Conservation (phyloP, 2,113 vertebrate genomes). For the Charina bottae region DNA sequence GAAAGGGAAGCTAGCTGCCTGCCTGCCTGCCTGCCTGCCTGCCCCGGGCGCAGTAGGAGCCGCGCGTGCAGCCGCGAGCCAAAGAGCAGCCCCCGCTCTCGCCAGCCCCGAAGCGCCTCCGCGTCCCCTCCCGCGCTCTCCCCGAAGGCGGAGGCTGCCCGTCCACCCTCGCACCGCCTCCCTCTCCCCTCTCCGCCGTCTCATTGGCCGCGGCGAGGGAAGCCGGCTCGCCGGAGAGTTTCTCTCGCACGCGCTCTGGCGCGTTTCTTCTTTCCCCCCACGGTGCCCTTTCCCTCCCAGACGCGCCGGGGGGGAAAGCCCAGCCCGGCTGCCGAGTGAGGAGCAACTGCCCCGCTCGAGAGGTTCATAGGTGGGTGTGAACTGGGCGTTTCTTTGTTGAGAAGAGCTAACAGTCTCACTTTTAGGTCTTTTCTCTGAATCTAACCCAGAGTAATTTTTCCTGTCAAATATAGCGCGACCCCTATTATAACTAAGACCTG, state of each 20-base stretch:
- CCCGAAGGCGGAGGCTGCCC: background rate
- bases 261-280: background rate
- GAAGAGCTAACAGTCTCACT: background rate
- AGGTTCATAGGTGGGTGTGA: background rate
- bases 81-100: rapidly evolving
- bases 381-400: background rate
- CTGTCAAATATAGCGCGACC: background rate
- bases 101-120: background rate
- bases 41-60: background rate
- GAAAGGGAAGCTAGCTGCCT: background rate
- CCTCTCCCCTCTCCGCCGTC: background rate
- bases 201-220: slow-evolving; percentile 9
- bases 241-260: background rate
- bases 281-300: background rate
- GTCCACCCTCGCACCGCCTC: background rate
- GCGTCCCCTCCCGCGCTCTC: background rate
- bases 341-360: background rate
- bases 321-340: background rate
- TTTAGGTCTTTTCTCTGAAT: background rate
- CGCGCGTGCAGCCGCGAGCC: background rate
- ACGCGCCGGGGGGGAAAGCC: background rate
- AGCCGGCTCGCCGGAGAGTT: background rate
- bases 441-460: background rate
- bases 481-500: background rate
- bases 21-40: background rate